Percentiles rank a stretch among this genome's conserved stretches.
phyloP scores from a whole-genome alignment of 1,140 invertebrate species.

The Aphaenogaster floridana region DNA sequence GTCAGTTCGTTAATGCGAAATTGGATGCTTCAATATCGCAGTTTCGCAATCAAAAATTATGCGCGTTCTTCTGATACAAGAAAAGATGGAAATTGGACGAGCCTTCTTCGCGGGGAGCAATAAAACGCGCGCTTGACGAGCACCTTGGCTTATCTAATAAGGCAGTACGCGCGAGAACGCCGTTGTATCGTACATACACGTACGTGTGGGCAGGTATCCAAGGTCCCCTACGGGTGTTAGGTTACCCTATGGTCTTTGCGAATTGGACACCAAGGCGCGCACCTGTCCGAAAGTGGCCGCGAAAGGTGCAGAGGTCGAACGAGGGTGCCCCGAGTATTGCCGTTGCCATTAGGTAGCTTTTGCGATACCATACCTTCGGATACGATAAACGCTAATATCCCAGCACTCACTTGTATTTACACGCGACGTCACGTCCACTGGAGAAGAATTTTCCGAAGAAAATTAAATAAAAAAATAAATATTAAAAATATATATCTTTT shows the following conservation, averaged over 20 bases:
- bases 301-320: constrained; percentile 15
- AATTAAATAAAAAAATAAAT: neutral
- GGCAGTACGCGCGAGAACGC: constrained; percentile 42
- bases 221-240: constrained; percentile 77
- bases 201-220: constrained; percentile 76
- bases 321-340: neutral
- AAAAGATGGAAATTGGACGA: neutral
- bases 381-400: neutral
- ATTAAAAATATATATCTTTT: neutral
- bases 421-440: neutral
- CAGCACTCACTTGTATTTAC: neutral
- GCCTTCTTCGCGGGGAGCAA: neutral
- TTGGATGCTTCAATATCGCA: neutral
- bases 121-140: neutral
- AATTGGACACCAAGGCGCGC: constrained; percentile 15
- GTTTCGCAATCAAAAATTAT: neutral
- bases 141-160: constrained; percentile 77
- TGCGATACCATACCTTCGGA: neutral
- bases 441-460: neutral
- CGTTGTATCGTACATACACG: constrained; percentile 7
- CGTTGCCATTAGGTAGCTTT: neutral
- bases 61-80: neutral
- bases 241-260: constrained; percentile 69
- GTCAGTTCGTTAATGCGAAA: neutral
- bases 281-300: constrained; percentile 46